Percentiles rank a stretch among this genome's conserved stretches.
phyloP scores from a whole-genome alignment of 2,797 vertebrate species.

The Schizopygopsis malacanthus region DNA sequence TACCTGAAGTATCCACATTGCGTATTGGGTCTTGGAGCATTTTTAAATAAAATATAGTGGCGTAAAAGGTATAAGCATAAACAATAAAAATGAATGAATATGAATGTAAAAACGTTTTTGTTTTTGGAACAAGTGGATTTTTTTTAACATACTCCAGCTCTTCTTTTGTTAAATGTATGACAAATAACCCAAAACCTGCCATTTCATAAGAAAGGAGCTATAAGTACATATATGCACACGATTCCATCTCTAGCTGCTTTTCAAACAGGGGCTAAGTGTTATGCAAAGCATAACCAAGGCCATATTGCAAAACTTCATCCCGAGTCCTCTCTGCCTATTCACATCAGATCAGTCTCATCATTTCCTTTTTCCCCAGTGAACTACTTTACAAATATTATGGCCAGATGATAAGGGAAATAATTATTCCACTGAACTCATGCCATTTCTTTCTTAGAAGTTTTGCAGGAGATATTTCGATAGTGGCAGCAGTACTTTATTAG shows the following conservation, averaged over 20 bases:
- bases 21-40: background rate
- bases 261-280: conserved; percentile 25
- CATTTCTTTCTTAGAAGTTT: conserved; percentile 49
- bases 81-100: background rate
- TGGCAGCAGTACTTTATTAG: conserved; percentile 66
- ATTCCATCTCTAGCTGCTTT: background rate
- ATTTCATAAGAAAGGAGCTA: background rate
- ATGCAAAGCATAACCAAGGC: conserved; percentile 33
- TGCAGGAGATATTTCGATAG: conserved; percentile 47
- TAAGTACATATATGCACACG: background rate
- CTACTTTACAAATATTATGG: conserved; percentile 36
- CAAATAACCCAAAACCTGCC: background rate
- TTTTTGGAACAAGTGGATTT: background rate
- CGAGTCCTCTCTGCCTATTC: conserved; percentile 18
- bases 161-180: background rate
- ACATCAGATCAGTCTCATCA: conserved; percentile 48
- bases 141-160: background rate
- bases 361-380: background rate
- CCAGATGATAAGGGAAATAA: conserved; percentile 48
- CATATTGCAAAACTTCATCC: conserved; percentile 33
- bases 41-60: background rate
- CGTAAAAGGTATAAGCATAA: background rate
- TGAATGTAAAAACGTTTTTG: background rate
- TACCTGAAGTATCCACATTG: background rate
- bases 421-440: conserved; percentile 50